Conservation (phyloP, 2,113 vertebrate species). For the Chaetodon auriga region DNA sequence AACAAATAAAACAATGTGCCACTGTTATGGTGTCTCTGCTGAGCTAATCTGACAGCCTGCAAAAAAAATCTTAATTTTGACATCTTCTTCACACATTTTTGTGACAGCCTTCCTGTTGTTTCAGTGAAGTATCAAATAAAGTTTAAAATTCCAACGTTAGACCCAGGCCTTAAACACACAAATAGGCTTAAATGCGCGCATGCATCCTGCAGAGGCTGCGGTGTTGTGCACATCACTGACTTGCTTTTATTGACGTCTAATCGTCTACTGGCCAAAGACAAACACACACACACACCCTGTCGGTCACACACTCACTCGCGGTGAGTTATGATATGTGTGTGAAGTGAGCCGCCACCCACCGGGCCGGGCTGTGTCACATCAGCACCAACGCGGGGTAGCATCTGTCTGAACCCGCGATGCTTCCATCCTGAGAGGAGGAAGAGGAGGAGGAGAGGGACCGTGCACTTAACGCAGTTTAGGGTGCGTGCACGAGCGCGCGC, state of each 20-base stretch:
- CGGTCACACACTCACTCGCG: not conserved
- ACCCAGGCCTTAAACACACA: not conserved
- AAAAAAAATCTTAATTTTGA: not conserved
- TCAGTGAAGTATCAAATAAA: not conserved
- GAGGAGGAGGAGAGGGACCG: not conserved
- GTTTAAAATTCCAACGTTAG: not conserved
- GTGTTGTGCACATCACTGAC: not conserved
- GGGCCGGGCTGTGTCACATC: constrained; percentile 52
- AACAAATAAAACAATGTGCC: not conserved
- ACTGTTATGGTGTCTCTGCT: not conserved
- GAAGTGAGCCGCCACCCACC: constrained; percentile 46
- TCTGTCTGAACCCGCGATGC: constrained; percentile 31
- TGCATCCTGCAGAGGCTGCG: constrained; percentile 7
- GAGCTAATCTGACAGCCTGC: not conserved
- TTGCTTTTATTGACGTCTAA: not conserved
- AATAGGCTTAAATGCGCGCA: no score
- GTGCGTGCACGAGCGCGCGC: not conserved
- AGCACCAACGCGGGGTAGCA: constrained; percentile 46
- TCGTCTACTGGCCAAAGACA: not conserved
- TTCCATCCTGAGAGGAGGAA: constrained; percentile 14
- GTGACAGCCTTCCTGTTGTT: not conserved
- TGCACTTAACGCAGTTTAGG: constrained; percentile 29
- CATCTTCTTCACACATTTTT: not conserved
- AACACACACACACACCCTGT: not conserved
- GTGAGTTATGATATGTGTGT: constrained; percentile 25